A percentile compares a stretch with the other conserved stretches of the same genome.
phyloP scores from a whole-genome alignment of 2,113 vertebrate genomes.

The Theropithecus gelada region DNA sequence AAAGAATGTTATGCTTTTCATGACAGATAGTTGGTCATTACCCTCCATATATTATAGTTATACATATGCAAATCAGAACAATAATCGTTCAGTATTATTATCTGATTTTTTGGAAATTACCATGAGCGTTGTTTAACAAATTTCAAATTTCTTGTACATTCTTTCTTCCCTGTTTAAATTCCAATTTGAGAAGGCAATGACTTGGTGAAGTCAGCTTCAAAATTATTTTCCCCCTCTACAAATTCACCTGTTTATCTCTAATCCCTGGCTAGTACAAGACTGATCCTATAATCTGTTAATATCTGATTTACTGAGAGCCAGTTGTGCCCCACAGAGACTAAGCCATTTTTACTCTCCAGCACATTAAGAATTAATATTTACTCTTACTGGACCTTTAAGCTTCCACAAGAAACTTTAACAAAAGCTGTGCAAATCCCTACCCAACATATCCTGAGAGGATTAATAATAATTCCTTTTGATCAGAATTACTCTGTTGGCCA shows the following conservation, averaged over 20 bases:
- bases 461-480: slow-evolving; percentile 88
- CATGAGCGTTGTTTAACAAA: not conserved
- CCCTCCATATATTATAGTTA: not conserved
- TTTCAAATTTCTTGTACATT: not conserved
- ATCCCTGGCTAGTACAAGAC: slow-evolving; percentile 55
- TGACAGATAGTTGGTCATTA: not conserved
- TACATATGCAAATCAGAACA: not conserved
- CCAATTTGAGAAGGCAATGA: slow-evolving; percentile 74
- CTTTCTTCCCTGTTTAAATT: slow-evolving; percentile 39
- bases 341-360: slow-evolving; percentile 76
- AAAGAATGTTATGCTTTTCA: not conserved
- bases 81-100: not conserved
- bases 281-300: slow-evolving; percentile 81
- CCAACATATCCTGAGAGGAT: slow-evolving; percentile 82
- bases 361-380: slow-evolving; percentile 85
- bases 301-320: slow-evolving; percentile 80
- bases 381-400: slow-evolving; percentile 80
- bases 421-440: slow-evolving; percentile 81
- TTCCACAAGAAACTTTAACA: slow-evolving; percentile 82
- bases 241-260: slow-evolving; percentile 80
- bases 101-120: not conserved
- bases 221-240: slow-evolving; percentile 67
- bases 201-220: slow-evolving; percentile 79
- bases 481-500: slow-evolving; percentile 82
- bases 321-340: slow-evolving; percentile 72